Evolutionary conservation across 2,113 vertebrate genomes (phyloP).

Genomic region (Erinaceus europaeus): DNA sequence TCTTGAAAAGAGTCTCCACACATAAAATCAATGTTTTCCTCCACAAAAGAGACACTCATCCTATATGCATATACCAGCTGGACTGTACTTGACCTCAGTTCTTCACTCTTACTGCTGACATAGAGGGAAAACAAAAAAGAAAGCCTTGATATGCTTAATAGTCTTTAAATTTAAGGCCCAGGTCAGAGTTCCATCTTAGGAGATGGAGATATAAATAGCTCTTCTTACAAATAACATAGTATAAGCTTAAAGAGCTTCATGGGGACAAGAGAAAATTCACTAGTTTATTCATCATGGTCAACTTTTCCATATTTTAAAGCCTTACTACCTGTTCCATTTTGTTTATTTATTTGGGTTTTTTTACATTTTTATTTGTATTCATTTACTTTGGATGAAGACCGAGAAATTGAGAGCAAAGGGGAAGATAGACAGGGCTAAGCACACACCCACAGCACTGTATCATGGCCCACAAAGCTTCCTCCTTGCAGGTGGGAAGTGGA

Average conservation of each 20-base stretch:
- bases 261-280: conserved; percentile 32
- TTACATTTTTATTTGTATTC: too few relatives aligned
- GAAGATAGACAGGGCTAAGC: too few relatives aligned
- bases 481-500: too few relatives aligned
- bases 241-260: conserved; percentile 25
- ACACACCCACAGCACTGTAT: too few relatives aligned
- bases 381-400: too few relatives aligned
- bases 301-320: conserved; percentile 37
- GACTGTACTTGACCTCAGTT: conserved; percentile 58
- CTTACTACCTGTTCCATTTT: conserved; percentile 13
- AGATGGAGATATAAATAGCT: conserved; percentile 8
- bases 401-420: too few relatives aligned
- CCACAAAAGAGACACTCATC: conserved; percentile 50
- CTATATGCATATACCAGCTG: conserved; percentile 57
- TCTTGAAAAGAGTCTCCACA: conserved; percentile 45
- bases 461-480: too few relatives aligned
- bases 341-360: too few relatives aligned
- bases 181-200: conserved; percentile 23
- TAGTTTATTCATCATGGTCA: conserved; percentile 36
- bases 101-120: conserved; percentile 42
- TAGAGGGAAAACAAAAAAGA: conserved; percentile 22
- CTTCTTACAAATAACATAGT: neutral
- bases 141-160: neutral
- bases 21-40: conserved; percentile 56
- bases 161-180: conserved; percentile 26